A percentile compares a stretch with the other conserved stretches of the same genome.
Conservation (phyloP, 2,797 vertebrate species). For the Tragopan temminckii region DNA sequence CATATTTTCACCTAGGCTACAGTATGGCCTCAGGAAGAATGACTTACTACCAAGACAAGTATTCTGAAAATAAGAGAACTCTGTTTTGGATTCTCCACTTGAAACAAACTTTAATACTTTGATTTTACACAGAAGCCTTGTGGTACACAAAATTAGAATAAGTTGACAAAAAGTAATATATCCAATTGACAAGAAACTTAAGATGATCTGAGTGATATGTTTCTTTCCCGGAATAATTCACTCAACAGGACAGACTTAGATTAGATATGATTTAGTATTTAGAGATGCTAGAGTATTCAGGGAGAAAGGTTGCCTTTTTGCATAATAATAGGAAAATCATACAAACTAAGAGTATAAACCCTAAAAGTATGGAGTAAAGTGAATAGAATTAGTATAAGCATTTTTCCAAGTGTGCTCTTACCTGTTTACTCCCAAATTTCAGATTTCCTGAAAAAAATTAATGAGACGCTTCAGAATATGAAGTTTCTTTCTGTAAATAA, state of each 20-base stretch:
- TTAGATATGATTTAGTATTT: background rate
- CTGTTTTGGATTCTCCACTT: background rate
- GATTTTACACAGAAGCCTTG: background rate
- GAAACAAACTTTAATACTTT: background rate
- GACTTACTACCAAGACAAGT: background rate
- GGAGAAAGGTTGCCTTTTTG: background rate
- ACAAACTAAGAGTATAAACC: background rate
- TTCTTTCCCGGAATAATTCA: background rate
- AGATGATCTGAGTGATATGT: background rate
- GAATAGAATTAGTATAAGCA: background rate
- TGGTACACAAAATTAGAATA: background rate
- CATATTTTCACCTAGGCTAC: background rate
- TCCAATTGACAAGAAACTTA: background rate
- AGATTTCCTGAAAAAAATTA: background rate
- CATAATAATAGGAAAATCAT: background rate
- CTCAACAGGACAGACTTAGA: background rate
- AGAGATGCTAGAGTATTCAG: background rate
- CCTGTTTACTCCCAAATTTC: background rate
- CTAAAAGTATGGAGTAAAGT: background rate
- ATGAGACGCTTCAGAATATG: fast-evolving
- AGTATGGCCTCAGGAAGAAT: background rate
- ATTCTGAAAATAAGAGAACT: background rate
- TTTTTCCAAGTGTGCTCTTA: background rate
- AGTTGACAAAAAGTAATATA: background rate
- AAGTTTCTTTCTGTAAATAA: background rate